Conservation (phyloP, 2,797 vertebrate genomes). For the Lycodopsis pacificus region DNA sequence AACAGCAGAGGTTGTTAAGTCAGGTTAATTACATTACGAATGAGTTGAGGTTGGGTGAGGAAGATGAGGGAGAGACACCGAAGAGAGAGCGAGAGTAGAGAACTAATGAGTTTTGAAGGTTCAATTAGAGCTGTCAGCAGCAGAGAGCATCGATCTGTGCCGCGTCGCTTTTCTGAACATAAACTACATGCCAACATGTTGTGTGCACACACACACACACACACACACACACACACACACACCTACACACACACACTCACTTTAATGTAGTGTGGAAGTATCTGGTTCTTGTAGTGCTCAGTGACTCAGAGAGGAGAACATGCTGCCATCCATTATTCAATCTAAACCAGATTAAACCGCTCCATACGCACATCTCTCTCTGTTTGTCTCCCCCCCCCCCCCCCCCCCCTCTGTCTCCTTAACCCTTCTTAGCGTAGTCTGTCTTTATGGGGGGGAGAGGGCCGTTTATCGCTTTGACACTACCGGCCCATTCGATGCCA, state of each 20-base stretch:
- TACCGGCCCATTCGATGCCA: slow-evolving; percentile 1
- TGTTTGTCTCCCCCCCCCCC: neutral
- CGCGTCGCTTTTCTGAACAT: slow-evolving; percentile 58
- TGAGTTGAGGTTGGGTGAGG: slow-evolving; percentile 28
- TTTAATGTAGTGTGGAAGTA: slow-evolving; percentile 42
- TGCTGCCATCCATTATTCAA: slow-evolving; percentile 56
- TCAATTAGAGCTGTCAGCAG: slow-evolving; percentile 55
- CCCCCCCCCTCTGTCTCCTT: neutral
- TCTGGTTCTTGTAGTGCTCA: slow-evolving; percentile 38
- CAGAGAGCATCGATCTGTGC: slow-evolving; percentile 59
- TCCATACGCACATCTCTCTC: slow-evolving; percentile 13
- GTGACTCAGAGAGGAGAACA: slow-evolving; percentile 38
- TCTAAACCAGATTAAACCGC: slow-evolving; percentile 62
- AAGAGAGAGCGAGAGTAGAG: slow-evolving; percentile 14
- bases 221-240: neutral
- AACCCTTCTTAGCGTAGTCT: slow-evolving; percentile 4
- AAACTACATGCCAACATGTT: slow-evolving; percentile 45
- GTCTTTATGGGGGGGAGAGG: slow-evolving; percentile 6
- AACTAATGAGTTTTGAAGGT: slow-evolving; percentile 65
- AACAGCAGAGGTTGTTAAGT: slow-evolving; percentile 31
- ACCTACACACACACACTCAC: neutral
- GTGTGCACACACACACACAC: neutral
- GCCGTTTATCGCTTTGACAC: slow-evolving; percentile 5
- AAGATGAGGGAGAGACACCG: slow-evolving; percentile 6
- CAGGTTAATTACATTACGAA: slow-evolving; percentile 66